These are phyloP conservation scores for Mastigias papua DNA, from an alignment of 30 jellyfish, hydroid and myxozoan genomes.

Conservation along the genomic window DNA sequence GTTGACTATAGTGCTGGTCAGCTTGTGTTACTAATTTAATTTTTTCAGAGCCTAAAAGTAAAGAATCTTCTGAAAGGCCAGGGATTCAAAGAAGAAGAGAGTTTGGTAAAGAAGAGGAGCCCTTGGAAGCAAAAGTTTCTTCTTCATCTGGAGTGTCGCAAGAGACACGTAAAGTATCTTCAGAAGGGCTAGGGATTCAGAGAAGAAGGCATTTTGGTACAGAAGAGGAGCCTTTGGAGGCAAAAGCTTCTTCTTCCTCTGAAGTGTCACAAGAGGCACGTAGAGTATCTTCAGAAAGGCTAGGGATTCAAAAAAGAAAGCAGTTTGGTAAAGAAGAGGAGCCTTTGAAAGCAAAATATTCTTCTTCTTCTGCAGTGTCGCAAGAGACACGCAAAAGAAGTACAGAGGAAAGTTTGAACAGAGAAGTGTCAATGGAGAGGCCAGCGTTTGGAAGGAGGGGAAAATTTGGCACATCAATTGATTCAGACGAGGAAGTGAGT, in stretches of 20 bases:
- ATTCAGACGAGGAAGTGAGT: constrained; percentile 14
- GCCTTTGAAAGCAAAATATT: neutral
- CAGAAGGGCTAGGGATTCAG: neutral
- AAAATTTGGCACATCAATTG: constrained; percentile 1
- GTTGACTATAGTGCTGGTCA: too few relatives aligned
- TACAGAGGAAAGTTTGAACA: neutral
- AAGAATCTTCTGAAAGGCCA: neutral
- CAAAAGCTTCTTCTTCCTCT: neutral
- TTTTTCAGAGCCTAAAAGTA: neutral
- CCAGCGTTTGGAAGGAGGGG: constrained; percentile 17
- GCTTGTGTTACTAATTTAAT: too few relatives aligned
- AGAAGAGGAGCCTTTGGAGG: neutral
- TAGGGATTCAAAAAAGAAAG: neutral
- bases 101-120: neutral
- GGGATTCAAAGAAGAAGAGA: neutral
- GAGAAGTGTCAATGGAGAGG: constrained; percentile 15
- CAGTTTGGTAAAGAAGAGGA: neutral
- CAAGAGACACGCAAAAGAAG: neutral
- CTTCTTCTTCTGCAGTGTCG: neutral
- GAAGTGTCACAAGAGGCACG: neutral
- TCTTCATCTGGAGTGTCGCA: neutral
- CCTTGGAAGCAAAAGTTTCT: neutral
- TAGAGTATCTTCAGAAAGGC: neutral
- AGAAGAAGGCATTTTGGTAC: neutral
- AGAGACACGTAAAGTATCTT: neutral